Evolutionary conservation across 2,888 invertebrate genomes (phyloP).

Genomic region (Micropterix aruncella): DNA sequence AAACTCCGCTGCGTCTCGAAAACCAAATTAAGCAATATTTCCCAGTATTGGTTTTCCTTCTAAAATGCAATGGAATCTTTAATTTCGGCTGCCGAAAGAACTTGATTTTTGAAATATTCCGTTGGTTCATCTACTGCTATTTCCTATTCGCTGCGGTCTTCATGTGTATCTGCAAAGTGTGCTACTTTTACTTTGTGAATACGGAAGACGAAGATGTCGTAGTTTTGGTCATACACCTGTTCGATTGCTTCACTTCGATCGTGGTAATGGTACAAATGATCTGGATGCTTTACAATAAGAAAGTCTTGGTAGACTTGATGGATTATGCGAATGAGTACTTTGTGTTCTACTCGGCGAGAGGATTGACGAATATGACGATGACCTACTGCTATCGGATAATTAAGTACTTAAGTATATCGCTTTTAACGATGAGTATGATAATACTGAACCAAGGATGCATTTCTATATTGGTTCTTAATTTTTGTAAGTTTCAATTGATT

Average conservation of each 20-base stretch:
- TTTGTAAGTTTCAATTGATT: too few species aligned
- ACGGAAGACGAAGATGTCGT: not conserved
- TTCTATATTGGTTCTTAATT: not conserved
- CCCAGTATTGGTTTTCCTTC: too few species aligned
- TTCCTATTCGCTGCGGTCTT: too few species aligned
- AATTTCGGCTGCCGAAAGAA: too few species aligned
- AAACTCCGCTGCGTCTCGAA: too few species aligned
- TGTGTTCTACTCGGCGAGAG: not conserved
- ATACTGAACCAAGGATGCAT: not conserved
- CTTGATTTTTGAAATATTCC: too few species aligned
- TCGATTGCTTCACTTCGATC: not conserved
- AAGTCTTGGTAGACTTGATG: not conserved
- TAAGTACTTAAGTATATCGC: not conserved
- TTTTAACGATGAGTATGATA: not conserved
- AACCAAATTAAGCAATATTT: too few species aligned
- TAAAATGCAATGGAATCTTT: too few species aligned
- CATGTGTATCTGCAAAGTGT: too few species aligned
- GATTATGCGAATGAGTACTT: not conserved
- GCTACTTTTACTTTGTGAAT: not conserved
- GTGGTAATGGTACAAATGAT: not conserved
- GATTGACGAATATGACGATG: not conserved
- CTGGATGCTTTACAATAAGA: not conserved
- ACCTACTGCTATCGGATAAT: not conserved
- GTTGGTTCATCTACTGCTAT: too few species aligned
- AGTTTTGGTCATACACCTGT: not conserved